These are phyloP conservation scores for Varecia variegata DNA, from an alignment of 2,797 vertebrate species.

Conservation along the genomic window DNA sequence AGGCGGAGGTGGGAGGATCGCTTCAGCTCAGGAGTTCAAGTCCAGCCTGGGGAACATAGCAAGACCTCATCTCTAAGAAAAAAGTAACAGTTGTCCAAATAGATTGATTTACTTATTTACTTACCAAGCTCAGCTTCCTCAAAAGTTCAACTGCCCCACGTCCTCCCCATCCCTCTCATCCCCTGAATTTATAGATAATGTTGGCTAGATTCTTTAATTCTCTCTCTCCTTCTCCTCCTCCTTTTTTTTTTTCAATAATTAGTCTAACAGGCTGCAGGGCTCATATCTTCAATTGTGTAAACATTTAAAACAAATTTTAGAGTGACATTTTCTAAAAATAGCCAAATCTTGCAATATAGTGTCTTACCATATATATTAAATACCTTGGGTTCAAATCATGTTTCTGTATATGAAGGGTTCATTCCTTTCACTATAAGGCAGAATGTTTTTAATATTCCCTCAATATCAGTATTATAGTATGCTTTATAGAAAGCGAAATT, in stretches of 20 bases:
- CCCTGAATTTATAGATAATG: not conserved
- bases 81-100: not conserved
- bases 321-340: slow-evolving; percentile 2
- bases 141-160: not conserved
- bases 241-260: not conserved
- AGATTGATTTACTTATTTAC: not conserved
- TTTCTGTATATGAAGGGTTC: not conserved
- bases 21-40: not conserved
- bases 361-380: not conserved
- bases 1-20: not conserved
- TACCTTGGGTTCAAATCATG: not conserved
- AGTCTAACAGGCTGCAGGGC: not conserved
- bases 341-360: not conserved
- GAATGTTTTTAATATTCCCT: not conserved
- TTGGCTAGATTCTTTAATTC: not conserved
- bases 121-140: not conserved
- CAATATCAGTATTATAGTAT: not conserved
- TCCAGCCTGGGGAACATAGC: not conserved
- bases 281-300: not conserved
- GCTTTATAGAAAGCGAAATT: not conserved
- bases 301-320: not conserved
- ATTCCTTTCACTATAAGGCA: not conserved
- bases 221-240: not conserved
- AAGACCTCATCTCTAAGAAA: not conserved
- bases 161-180: not conserved